These are phyloP conservation scores for Ophion slaviceki DNA, from an alignment of 2,888 invertebrate genomes.

Conservation along the genomic window DNA sequence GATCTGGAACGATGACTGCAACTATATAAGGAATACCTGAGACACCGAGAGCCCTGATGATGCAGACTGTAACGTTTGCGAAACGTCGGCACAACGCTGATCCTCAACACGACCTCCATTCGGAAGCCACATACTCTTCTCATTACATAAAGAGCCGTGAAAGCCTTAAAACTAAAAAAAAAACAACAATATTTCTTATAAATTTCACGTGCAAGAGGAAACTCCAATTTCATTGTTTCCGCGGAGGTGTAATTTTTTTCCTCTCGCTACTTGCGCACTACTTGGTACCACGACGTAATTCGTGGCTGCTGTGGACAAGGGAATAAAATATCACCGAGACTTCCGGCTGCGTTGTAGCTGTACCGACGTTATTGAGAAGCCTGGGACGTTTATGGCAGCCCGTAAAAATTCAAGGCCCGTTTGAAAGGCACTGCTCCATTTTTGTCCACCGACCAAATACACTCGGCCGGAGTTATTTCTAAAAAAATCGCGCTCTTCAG, in stretches of 20 bases:
- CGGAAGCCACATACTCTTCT: too few species aligned
- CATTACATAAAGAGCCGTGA: too few species aligned
- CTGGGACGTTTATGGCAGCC: not conserved
- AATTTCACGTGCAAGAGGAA: not conserved
- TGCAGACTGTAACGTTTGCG: too few species aligned
- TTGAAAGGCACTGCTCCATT: not conserved
- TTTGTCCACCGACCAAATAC: not conserved
- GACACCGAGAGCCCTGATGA: too few species aligned
- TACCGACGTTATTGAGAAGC: conserved; percentile 7
- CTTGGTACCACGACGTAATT: not conserved
- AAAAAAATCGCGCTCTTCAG: not conserved
- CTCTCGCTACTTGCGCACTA: not conserved
- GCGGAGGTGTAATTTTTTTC: not conserved
- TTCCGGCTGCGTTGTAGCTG: not conserved
- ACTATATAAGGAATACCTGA: too few species aligned
- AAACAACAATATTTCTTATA: not conserved
- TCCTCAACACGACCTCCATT: too few species aligned
- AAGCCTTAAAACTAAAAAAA: too few species aligned
- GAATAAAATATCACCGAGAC: not conserved
- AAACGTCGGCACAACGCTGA: too few species aligned
- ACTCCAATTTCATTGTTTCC: not conserved
- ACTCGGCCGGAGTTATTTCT: not conserved
- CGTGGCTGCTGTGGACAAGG: not conserved
- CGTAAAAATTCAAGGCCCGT: conserved; percentile 15
- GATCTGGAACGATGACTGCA: too few species aligned